Evolutionary conservation across 2,888 invertebrate genomes (phyloP), one percentile per base, ranked within the genome.

Genomic region (Patella depressa): DNA sequence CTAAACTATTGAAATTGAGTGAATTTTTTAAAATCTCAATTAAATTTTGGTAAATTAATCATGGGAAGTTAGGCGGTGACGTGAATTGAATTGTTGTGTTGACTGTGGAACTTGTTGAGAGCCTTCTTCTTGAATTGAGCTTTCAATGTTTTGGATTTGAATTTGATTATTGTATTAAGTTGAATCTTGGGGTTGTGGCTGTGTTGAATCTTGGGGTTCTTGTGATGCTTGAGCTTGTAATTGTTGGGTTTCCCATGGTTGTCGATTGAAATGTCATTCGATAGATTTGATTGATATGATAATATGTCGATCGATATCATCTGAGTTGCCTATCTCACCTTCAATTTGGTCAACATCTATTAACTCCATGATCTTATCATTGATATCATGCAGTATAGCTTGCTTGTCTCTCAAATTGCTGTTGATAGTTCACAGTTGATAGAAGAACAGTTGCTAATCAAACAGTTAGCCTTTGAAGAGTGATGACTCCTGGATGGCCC

Each of bases 21-120:
- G 24, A 65, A 65, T 19, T 24, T n/a, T n/a, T 65, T 65, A 17
- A 19, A 65, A 65, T 65, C 65, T 65, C 65, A 15, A 65, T 24
- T 65, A 65, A 65, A 65, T 65, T 65, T 65, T n/a, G 65, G 24
- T 14, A 65, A 65, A 65, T n/a, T 65, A 24, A 65, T n/a, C 59
- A n/a, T 59, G 7, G 59, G 59, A n/a, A 59, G 59, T 19, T 17
- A 12, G 17, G 59, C 17, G 19, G n/a, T 65, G 34, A 34, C 34
- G 4, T 4, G 34, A 34, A 4, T 34, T 34, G 34, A 34, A 19
- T n/a, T 19, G 12, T 65, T 65, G n/a, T 7, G 19, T 19, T 65
- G n/a, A 65, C 65, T n/a, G n/a, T 65, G 11, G 65, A n/a, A 24
- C n/a, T 65, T 59, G 19, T n/a, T 14, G 59, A 19, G 24, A 65